Evolutionary conservation across 2,113 vertebrate species (phyloP).

Genomic region (Symphodus melops): DNA sequence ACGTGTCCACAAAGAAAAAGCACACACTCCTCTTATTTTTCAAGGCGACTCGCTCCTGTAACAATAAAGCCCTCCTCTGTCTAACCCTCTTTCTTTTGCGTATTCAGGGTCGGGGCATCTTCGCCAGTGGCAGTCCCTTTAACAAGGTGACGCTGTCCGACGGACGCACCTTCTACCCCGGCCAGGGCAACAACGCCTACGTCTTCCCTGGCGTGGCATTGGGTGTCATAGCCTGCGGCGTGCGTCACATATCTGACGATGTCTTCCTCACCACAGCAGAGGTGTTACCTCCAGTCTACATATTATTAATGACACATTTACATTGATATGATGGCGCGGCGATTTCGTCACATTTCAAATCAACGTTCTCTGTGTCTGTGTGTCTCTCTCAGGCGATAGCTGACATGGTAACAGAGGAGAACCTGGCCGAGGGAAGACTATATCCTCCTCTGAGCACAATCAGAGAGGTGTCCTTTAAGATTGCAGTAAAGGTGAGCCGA

Average conservation of each 20-base stretch:
- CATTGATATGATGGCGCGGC: neutral
- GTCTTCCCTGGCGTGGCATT: conserved; percentile 96
- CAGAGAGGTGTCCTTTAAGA: conserved; percentile 95
- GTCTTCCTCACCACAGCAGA: conserved; percentile 96
- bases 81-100: neutral
- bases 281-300: conserved; percentile 73
- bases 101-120: conserved; percentile 92
- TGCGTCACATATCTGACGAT: conserved; percentile 94
- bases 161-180: conserved; percentile 92
- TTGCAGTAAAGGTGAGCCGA: conserved; percentile 90
- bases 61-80: too few species aligned
- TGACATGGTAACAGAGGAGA: conserved; percentile 90
- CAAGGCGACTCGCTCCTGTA: neutral
- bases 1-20: neutral
- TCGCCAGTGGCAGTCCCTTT: conserved; percentile 97
- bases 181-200: conserved; percentile 98
- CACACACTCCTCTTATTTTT: neutral
- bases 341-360: neutral
- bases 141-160: conserved; percentile 89
- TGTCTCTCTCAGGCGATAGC: conserved; percentile 86
- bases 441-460: conserved; percentile 94
- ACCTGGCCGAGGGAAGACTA: conserved; percentile 93
- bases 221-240: conserved; percentile 90
- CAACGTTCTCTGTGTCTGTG: neutral
- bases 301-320: neutral